Conservation (phyloP, 2,797 vertebrate species). For the Macroramphosus scolopax region DNA sequence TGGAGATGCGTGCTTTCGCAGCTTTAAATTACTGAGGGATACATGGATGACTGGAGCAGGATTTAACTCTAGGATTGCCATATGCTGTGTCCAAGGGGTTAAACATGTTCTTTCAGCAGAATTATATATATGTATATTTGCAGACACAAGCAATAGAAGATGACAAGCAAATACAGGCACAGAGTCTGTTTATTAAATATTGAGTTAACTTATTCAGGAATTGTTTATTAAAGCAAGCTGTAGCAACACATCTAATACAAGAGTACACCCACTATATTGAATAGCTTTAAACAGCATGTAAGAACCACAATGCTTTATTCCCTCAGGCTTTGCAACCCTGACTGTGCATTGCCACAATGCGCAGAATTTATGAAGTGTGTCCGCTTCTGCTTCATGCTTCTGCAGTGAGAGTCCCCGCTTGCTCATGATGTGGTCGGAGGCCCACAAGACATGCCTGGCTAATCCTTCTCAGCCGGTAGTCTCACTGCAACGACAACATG, state of each 20-base stretch:
- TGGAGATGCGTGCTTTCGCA: constrained; percentile 32
- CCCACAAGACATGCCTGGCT: constrained; percentile 50
- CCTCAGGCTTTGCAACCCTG: constrained; percentile 45
- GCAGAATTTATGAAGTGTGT: constrained; percentile 67
- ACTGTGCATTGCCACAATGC: constrained; percentile 37
- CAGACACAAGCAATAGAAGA: background rate
- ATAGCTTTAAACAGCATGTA: constrained; percentile 32
- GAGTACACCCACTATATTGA: constrained; percentile 5
- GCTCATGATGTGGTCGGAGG: constrained; percentile 56
- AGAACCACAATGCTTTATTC: constrained; percentile 25
- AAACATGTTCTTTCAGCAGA: constrained; percentile 2
- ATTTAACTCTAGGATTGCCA: constrained; percentile 19
- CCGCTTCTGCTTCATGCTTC: constrained; percentile 65
- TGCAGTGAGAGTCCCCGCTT: constrained; percentile 52
- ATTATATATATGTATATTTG: constrained; percentile 2
- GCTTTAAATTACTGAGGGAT: constrained; percentile 39
- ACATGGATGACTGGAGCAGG: constrained; percentile 32
- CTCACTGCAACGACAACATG: constrained; percentile 18
- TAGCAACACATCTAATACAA: constrained; percentile 5
- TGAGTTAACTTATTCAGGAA: constrained; percentile 10
- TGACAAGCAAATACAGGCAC: constrained; percentile 5
- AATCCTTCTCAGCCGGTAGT: constrained; percentile 19
- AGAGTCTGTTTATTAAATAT: background rate
- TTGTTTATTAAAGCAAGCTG: constrained; percentile 5
- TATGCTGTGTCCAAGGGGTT: constrained; percentile 9